These are phyloP conservation scores for Cosmia pyralina DNA, from an alignment of 2,888 invertebrate species.

Conservation along the genomic window DNA sequence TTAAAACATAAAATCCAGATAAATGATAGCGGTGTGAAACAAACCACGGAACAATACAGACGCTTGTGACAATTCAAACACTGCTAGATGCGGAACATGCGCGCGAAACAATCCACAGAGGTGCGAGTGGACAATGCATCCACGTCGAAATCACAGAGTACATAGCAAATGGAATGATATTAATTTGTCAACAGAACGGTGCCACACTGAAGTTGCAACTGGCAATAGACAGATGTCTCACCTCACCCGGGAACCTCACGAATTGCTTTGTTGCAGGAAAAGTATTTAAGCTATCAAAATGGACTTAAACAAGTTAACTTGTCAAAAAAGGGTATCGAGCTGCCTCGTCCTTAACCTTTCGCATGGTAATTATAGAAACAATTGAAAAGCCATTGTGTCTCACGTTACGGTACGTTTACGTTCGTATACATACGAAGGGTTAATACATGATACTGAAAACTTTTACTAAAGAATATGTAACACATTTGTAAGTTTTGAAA, in stretches of 20 bases:
- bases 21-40: constrained; percentile 18
- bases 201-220: no score
- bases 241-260: neutral
- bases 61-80: constrained; percentile 55
- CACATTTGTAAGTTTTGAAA: no score
- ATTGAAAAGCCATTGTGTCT: no score
- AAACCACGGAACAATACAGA: constrained; percentile 42
- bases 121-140: constrained; percentile 54
- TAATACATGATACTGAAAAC: neutral
- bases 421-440: no score
- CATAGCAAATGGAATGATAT: constrained; percentile 1
- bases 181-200: neutral
- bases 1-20: constrained; percentile 11
- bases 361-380: no score
- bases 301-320: no score
- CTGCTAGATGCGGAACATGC: constrained; percentile 52
- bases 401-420: no score
- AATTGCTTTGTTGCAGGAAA: neutral
- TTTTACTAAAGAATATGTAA: no score
- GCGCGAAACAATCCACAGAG: constrained; percentile 50
- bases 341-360: no score
- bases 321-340: no score
- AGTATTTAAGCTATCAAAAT: no score
- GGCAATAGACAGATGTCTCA: neutral
- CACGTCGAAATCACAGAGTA: constrained; percentile 26